Percentiles rank a stretch among this genome's conserved stretches.
phyloP scores from a whole-genome alignment of 2,113 vertebrate species.

The Ciconia boyciana region DNA sequence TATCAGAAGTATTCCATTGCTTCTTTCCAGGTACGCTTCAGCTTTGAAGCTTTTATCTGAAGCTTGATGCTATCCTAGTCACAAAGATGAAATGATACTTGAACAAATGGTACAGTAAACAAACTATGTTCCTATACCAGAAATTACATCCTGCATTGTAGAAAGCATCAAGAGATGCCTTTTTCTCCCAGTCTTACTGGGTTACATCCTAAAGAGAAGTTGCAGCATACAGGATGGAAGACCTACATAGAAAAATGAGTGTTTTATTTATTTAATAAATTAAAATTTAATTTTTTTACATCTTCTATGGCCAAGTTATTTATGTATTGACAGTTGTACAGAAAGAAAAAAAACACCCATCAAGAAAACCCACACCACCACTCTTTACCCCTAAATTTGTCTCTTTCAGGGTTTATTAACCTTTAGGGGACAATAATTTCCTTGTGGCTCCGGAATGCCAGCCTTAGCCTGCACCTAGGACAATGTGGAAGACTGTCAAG shows the following conservation, averaged over 20 bases:
- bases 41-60: background rate
- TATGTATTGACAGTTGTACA: background rate
- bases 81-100: background rate
- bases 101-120: background rate
- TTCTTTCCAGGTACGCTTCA: background rate
- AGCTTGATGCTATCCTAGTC: background rate
- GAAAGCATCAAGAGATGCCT: no score
- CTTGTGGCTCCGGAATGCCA: background rate
- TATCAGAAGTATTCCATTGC: background rate
- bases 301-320: background rate
- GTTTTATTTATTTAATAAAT: background rate
- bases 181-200: background rate
- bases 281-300: background rate
- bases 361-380: accelerated
- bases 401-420: background rate
- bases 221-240: background rate
- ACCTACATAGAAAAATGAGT: background rate
- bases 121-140: background rate
- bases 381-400: background rate
- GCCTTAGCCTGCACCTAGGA: background rate
- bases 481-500: background rate
- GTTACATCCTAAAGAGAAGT: background rate
- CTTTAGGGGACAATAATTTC: background rate
- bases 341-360: background rate
- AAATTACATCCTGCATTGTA: background rate